Conservation (phyloP, 92 coral and sea anemone species). For the Chrysogorgia sp. region DNA sequence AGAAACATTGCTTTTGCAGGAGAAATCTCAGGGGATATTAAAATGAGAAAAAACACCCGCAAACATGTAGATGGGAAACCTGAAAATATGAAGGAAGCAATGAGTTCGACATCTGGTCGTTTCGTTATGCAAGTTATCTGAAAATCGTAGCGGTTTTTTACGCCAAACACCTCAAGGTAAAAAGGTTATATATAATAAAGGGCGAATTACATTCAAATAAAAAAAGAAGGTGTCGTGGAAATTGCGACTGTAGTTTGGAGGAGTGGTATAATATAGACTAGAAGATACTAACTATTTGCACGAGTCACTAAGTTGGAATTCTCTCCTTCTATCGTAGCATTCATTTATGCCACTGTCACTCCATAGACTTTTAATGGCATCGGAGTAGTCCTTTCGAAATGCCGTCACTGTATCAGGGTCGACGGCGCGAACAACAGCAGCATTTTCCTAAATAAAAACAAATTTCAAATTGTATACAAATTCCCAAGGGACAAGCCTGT, state of each 20-base stretch:
- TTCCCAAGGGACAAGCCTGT: conserved; percentile 31
- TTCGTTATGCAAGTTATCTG: too few species aligned
- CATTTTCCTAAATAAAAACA: conserved; percentile 76
- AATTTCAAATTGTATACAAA: conserved; percentile 56
- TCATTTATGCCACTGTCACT: conserved; percentile 91
- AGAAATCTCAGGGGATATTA: too few species aligned
- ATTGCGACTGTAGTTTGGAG: neutral
- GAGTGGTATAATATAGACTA: neutral
- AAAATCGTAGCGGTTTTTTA: too few species aligned
- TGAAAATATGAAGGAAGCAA: too few species aligned
- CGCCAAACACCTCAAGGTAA: too few species aligned
- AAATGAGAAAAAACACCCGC: too few species aligned
- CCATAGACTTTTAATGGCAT: conserved; percentile 92
- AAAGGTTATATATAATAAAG: neutral
- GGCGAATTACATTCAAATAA: neutral
- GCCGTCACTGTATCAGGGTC: conserved; percentile 93
- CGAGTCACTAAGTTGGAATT: conserved; percentile 95
- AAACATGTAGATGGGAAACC: too few species aligned
- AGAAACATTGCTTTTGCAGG: too few species aligned
- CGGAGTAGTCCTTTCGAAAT: conserved; percentile 92
- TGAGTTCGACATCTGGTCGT: too few species aligned
- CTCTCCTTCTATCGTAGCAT: conserved; percentile 96
- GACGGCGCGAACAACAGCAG: conserved; percentile 80
- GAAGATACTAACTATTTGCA: conserved; percentile 91
- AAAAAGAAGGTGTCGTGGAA: neutral